Evolutionary conservation across 30 jellyfish, hydroid and myxozoan species (phyloP), one percentile per base, ranked within the genome.

Genomic region (Mastigias papua): DNA sequence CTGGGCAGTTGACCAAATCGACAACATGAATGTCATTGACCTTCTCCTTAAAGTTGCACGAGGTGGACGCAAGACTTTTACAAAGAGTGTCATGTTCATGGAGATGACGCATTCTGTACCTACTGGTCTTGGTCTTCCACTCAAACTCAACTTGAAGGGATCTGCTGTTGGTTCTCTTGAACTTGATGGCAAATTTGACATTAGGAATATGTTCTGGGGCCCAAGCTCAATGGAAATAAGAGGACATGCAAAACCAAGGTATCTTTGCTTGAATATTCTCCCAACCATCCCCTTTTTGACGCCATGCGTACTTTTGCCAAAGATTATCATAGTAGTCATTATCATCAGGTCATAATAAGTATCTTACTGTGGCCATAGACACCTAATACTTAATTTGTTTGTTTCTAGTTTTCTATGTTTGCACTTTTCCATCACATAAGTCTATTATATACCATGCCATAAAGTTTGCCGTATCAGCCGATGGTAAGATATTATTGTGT

Each of bases 151-250:
- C 87, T 91, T 96, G 64, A 87, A 81, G 21, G 99, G 99, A 75
- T 86, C 99, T 10, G 95, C 98, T 33, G 99, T 96, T 61, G 98
- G 92, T 1, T 81, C 98, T 9, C 67, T 96, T 35, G 98, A 90
- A 50, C 89, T 96, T 31, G 90, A 90, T 66, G 99, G 99, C 28
- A 96, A 96, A 81, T 96, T 96, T 79, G 99, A 96, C 80, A 96
- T 96, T 94, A 76, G 99, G 69, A 96, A 96, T 88, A 96, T 96
- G 99, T 96, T 96, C 92, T 96, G 99, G 99, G 99, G 99, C 86
- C 99, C 97, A 17, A 95, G 99, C 57, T 64, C 90, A 10, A 60
- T 96, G 92, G 93, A 87, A 25, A 68, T 96, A 69, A 96, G 92
- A 64, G 99, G 96, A 69, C 70, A 26, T 71, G 79, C 69, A 31